Conservation (phyloP, 2,888 invertebrate species). For the Zonitis immaculata region DNA sequence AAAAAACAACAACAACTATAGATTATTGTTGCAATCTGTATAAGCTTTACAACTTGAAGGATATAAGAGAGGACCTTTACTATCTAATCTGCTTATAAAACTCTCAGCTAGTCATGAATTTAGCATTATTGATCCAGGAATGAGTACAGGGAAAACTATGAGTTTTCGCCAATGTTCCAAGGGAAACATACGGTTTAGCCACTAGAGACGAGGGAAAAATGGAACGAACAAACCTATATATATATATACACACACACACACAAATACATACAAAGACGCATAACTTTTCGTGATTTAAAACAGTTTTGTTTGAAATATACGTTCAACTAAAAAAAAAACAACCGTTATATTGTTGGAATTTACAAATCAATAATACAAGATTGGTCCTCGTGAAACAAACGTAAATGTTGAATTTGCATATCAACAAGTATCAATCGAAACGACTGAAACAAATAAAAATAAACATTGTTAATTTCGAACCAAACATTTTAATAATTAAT, state of each 20-base stretch:
- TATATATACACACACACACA: too few species aligned
- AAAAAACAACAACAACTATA: neutral
- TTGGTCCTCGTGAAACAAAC: neutral
- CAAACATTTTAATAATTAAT: too few species aligned
- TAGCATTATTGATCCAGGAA: slow-evolving; percentile 2
- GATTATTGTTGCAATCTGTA: neutral
- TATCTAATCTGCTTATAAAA: slow-evolving; percentile 7
- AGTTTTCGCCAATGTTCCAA: neutral
- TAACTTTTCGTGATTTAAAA: neutral
- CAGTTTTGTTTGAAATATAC: neutral
- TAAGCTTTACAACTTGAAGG: neutral
- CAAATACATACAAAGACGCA: too few species aligned
- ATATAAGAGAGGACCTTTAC: slow-evolving; percentile 5
- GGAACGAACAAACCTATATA: too few species aligned
- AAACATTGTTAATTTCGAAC: neutral
- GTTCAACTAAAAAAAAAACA: too few species aligned
- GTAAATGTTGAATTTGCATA: neutral
- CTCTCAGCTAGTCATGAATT: slow-evolving; percentile 5
- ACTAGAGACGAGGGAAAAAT: neutral
- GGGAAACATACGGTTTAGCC: neutral
- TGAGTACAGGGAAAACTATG: slow-evolving; percentile 4
- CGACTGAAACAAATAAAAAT: too few species aligned
- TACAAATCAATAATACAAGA: neutral
- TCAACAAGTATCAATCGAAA: neutral
- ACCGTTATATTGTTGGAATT: neutral